Evolutionary conservation across 2,797 vertebrate species (phyloP).

Genomic region (Micrastur ruficollis): DNA sequence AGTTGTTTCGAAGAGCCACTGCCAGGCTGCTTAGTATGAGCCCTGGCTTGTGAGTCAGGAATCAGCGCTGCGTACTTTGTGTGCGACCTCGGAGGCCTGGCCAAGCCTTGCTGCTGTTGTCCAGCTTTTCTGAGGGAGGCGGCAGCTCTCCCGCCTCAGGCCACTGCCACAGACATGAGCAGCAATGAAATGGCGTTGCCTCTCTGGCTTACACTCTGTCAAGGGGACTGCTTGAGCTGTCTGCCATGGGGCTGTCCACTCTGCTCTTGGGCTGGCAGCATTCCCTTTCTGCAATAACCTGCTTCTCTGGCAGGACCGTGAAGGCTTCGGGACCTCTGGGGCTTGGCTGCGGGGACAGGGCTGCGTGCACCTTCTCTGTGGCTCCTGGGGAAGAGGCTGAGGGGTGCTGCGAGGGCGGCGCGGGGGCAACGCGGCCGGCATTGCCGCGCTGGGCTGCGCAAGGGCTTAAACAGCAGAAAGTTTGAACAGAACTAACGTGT

Average conservation of each 20-base stretch:
- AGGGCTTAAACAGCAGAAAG: not conserved
- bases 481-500: not conserved
- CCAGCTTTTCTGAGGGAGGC: not conserved
- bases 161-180: not conserved
- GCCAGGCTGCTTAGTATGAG: not conserved
- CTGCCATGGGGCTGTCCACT: not conserved
- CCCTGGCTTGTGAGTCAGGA: not conserved
- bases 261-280: not conserved
- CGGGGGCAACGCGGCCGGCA: rapidly evolving
- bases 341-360: not conserved
- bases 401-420: too few relatives aligned
- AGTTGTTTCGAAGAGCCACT: not conserved
- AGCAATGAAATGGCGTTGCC: not conserved
- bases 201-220: not conserved
- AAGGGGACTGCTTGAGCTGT: not conserved
- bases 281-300: too few relatives aligned
- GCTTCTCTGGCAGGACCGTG: not conserved
- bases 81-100: not conserved
- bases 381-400: not conserved
- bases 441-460: not conserved
- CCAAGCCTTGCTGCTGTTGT: not conserved
- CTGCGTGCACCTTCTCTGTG: not conserved
- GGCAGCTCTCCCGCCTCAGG: not conserved
- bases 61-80: not conserved
- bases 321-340: not conserved